Evolutionary conservation across 2,113 vertebrate genomes (phyloP), one percentile per base, ranked within the genome.

Genomic region (Datnioides undecimradiatus): DNA sequence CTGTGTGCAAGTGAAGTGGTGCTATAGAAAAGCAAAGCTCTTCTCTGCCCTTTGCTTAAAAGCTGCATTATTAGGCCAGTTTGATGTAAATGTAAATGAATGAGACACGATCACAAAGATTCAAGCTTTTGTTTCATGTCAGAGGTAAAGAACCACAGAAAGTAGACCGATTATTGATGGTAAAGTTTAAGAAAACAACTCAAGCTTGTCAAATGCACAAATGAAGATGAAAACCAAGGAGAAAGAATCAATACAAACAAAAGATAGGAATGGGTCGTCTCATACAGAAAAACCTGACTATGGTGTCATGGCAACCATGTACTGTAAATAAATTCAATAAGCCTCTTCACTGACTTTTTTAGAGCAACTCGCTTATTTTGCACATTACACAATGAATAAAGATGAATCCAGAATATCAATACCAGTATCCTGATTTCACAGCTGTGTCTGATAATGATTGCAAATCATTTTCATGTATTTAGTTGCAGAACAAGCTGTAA

Each of bases 151-250:
- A 10, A 25, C 10, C 10, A 29, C 38, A 66, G 19, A 48, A 33
- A 45, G 31, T 8, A 60, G 31, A 29, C 33, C 1, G 7, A 34
- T 38, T 8, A 23, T 14, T 52, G 33, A 63, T 38, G 34, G 23
- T 6, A 36, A 41, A 21, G 23, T 46, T 25, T 46, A 13, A 3
- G 23, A 62, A 46, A 66, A 36, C 48, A 46, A 62, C 14, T 54
- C 43, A 52, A 3, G 54, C 21, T 17, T 81, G 23, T 73, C 73
- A 69, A 8, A 1, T 27, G 41, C 66, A 49, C 5, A 38, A 59
- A 76, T 66, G 34, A 77, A 60, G 60, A 52, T 31, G 21, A 62
- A 63, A 46, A 43, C 14, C 10, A 41, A 73, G 63, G 62, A 27
- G 14, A 55, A 33, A 9, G 59, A 54, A 80, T 87, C 21, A 6